Conservation (phyloP, 1,140 invertebrate species). For the Cydia splendana region DNA sequence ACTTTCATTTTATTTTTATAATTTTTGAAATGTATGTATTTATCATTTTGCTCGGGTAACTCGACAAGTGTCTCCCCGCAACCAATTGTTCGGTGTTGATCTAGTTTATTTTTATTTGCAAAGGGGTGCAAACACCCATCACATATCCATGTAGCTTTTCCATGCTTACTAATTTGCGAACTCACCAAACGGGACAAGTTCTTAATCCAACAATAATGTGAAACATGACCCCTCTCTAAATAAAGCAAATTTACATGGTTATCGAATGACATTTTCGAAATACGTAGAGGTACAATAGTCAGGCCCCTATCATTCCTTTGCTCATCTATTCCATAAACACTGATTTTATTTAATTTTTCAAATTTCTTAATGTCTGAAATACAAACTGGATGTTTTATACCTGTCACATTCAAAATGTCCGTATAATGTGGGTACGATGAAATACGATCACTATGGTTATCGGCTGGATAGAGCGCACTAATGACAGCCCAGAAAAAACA, state of each 20-base stretch:
- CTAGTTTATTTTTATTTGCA: neutral
- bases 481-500: slow-evolving; percentile 5
- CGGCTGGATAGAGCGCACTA: neutral
- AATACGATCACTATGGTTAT: neutral
- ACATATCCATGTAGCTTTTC: neutral
- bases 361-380: neutral
- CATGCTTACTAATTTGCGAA: neutral
- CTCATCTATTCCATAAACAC: neutral
- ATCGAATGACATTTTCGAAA: neutral
- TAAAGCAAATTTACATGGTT: neutral
- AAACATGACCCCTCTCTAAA: neutral
- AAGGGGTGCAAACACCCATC: slow-evolving; percentile 12
- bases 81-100: neutral
- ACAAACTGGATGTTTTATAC: neutral
- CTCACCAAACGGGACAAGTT: neutral
- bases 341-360: slow-evolving; percentile 19
- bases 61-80: neutral
- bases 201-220: slow-evolving; percentile 8
- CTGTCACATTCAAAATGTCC: neutral
- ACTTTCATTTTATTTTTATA: slow-evolving; percentile 45
- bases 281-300: neutral
- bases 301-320: neutral
- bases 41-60: slow-evolving; percentile 37
- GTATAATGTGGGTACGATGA: neutral
- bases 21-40: slow-evolving; percentile 50